Base-by-base conservation (phyloP, 1,140 invertebrate genomes). In the Coptotermes formosanus region DNA sequence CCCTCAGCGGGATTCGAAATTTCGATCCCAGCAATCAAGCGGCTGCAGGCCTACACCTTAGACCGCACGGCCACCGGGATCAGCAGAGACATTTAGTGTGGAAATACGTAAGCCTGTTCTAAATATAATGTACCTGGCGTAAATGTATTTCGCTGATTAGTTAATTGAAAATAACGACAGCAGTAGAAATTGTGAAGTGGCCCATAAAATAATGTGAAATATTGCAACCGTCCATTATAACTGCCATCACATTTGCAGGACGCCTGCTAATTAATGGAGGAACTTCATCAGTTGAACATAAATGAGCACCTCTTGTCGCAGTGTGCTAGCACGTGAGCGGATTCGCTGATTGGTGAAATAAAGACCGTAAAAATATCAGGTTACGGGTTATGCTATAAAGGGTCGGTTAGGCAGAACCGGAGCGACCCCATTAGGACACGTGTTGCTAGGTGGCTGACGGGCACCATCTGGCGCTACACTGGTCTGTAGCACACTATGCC, bases 291-390 rank as follows among this genome's bases (percentile, higher is more conserved):
- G 12, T n/a, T 21, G 21, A 21, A 64, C 59, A 64, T 75, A 75
- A 75, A 75, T 30, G n/a, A 30, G 64, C 9, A 14, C 64, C 64
- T 75, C 64, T 75, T 30, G 7, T 25, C n/a, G 25, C 25, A 12
- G 64, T n/a, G 11, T 19, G 52, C 14, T 19, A 16, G 52, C 14
- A 30, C 64, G 64, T 75, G 64, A 25, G n/a, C 3, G 3, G 64
- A 75, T 30, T 75, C 64, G 25, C 64, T 30, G 64, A 75, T 75
- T 75, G 64, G 64, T 30, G 64, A n/a, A 75, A 11, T 75, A 75
- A 75, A 30, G n/a, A n/a, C n/a, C 64, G n/a, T 75, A 75, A 75
- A 75, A 75, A 75, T 75, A 16, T 75, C 64, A 30, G 64, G 64
- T n/a, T 75, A 30, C n/a, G 64, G 25, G n/a, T 75, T 75, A 75